A percentile compares a stretch with the other conserved stretches of the same genome.
phyloP scores from a whole-genome alignment of 2,113 vertebrate species.

The Chiloscyllium plagiosum region DNA sequence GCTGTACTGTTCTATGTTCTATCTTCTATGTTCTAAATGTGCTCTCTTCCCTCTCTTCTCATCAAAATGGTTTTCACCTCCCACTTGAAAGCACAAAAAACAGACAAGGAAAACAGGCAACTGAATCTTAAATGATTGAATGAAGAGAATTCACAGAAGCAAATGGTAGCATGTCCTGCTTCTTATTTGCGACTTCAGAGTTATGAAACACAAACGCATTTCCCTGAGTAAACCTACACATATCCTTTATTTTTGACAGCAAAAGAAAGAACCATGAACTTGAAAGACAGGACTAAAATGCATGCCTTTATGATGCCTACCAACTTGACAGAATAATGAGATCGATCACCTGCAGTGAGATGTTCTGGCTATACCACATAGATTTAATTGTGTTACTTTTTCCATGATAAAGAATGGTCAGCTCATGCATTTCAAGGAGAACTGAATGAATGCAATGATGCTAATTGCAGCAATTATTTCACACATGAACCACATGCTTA shows the following conservation, averaged over 20 bases:
- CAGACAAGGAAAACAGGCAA: background rate
- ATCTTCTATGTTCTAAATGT: too few relatives aligned
- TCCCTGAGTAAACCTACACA: background rate
- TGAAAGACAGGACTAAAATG: background rate
- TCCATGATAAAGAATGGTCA: background rate
- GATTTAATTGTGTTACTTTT: background rate
- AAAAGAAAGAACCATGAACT: background rate
- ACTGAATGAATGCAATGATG: too few relatives aligned
- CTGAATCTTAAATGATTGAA: background rate
- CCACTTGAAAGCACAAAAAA: background rate
- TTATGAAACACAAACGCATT: background rate
- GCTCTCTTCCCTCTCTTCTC: background rate
- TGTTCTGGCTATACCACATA: background rate
- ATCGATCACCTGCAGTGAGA: background rate
- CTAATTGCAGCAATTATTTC: too few relatives aligned
- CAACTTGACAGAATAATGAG: background rate
- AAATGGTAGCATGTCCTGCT: background rate
- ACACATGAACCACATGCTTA: background rate
- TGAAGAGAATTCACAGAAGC: background rate
- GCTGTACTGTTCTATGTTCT: too few relatives aligned
- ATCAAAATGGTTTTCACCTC: too few relatives aligned
- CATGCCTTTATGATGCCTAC: background rate
- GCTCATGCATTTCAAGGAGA: background rate
- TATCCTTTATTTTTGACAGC: background rate
- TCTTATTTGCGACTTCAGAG: background rate